Evolutionary conservation across 2,113 vertebrate genomes (phyloP).

Genomic region (Cebus imitator): DNA sequence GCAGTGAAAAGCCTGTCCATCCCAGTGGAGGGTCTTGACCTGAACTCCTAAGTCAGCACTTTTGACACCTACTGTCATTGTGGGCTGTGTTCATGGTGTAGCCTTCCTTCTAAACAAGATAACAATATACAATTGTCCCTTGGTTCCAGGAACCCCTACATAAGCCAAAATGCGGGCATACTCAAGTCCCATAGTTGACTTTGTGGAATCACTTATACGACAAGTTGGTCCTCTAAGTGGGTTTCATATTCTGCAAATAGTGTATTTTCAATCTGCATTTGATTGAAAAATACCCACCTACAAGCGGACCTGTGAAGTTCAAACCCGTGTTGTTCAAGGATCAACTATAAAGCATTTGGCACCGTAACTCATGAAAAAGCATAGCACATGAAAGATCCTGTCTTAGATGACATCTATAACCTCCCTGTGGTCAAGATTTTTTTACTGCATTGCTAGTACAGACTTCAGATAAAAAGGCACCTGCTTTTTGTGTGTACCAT

Average conservation of each 20-base stretch:
- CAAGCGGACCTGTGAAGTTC: neutral
- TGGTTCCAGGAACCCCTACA: neutral
- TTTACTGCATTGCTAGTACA: neutral
- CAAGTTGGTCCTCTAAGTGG: neutral
- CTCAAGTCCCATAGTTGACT: neutral
- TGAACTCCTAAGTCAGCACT: neutral
- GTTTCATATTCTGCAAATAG: neutral
- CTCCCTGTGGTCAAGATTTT: neutral
- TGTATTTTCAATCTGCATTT: neutral
- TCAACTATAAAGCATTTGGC: neutral
- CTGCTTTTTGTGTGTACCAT: rapidly evolving
- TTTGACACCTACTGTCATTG: neutral
- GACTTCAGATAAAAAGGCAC: neutral
- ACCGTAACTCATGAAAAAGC: neutral
- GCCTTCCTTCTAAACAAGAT: neutral
- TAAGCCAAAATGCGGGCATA: neutral
- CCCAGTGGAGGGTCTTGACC: neutral
- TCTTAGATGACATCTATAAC: neutral
- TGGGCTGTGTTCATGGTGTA: neutral
- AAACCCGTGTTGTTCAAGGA: neutral
- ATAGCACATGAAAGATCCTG: neutral
- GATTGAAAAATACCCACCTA: neutral
- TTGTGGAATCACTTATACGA: neutral
- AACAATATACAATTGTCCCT: neutral
- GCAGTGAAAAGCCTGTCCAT: neutral